These are phyloP conservation scores for Cherax destructor DNA, from an alignment of 1,140 invertebrate species.

Conservation along the genomic window DNA sequence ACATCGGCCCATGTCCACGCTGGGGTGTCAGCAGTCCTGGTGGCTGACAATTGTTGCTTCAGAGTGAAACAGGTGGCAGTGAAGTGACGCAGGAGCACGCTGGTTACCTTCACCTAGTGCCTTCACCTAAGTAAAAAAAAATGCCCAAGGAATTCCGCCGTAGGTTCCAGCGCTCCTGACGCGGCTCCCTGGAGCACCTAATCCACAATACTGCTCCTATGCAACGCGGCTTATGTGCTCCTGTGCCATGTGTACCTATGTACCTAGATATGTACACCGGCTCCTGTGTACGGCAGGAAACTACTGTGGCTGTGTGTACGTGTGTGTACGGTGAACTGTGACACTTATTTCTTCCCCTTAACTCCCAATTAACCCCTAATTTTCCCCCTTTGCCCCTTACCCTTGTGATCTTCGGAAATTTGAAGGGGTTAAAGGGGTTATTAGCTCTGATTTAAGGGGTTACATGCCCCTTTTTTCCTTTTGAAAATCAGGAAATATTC, in stretches of 20 bases:
- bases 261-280: background rate
- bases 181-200: conserved; percentile 1
- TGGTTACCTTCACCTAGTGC: background rate
- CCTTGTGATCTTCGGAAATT: too few relatives aligned
- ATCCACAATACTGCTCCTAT: conserved; percentile 36
- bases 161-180: background rate
- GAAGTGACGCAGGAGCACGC: background rate
- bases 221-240: conserved; percentile 12
- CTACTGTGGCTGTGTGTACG: too few relatives aligned
- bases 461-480: too few relatives aligned
- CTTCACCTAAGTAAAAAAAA: background rate
- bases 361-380: too few relatives aligned
- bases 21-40: background rate
- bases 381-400: too few relatives aligned
- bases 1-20: background rate
- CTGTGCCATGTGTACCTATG: background rate
- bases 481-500: too few relatives aligned
- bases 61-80: conserved; percentile 57
- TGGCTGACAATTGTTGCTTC: conserved; percentile 67
- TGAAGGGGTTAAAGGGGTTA: too few relatives aligned
- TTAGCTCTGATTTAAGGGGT: too few relatives aligned
- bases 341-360: too few relatives aligned
- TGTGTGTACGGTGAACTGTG: too few relatives aligned
- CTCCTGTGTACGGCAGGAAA: background rate
- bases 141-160: conserved; percentile 15